Conservation (phyloP, 2,113 vertebrate species). For the Argyrosomus japonicus region DNA sequence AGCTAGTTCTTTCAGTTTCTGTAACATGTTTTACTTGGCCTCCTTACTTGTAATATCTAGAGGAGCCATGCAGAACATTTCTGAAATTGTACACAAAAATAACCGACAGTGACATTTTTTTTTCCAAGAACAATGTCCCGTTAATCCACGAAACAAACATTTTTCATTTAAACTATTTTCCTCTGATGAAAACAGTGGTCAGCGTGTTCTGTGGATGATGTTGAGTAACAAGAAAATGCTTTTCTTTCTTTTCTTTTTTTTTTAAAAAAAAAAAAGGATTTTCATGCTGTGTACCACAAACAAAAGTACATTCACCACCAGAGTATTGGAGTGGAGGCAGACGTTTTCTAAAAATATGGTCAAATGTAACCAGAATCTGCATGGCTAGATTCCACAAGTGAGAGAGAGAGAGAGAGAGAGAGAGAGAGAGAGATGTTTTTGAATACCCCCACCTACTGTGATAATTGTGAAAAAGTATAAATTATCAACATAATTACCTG, state of each 20-base stretch:
- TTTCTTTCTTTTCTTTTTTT: not conserved
- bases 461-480: not conserved
- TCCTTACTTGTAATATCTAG: not conserved
- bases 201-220: not conserved
- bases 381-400: not conserved
- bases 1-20: not conserved
- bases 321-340: not conserved
- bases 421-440: too few relatives aligned
- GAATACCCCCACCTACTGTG: too few relatives aligned
- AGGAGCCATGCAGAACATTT: not conserved
- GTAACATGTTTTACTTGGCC: not conserved
- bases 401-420: too few relatives aligned
- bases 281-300: not conserved
- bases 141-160: not conserved
- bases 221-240: not conserved
- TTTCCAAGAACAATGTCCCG: not conserved
- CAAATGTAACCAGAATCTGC: not conserved
- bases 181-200: not conserved
- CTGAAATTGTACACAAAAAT: not conserved
- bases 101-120: not conserved
- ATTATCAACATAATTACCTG: conserved; percentile 55
- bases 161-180: not conserved
- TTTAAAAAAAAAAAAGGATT: too few relatives aligned
- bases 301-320: not conserved
- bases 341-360: not conserved